phyloP scores from a whole-genome alignment of 2,888 invertebrate species.

The Limnephilus rhombicus region DNA sequence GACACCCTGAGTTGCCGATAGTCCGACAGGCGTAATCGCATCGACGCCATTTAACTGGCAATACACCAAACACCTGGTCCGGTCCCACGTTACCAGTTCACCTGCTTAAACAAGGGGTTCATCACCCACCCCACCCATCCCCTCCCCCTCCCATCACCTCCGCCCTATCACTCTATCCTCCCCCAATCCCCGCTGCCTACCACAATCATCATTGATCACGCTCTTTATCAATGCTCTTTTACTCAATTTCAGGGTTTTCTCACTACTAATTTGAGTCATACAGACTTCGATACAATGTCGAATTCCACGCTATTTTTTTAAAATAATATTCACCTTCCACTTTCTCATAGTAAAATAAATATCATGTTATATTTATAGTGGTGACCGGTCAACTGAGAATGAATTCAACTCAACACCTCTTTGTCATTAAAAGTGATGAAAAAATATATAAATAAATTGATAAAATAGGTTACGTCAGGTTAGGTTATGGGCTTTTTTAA shows the following conservation, averaged over 20 bases:
- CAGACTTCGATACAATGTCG: no score
- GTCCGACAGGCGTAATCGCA: constrained; percentile 32
- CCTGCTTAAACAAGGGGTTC: constrained; percentile 52
- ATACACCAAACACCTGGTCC: constrained; percentile 42
- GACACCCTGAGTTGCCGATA: constrained; percentile 36
- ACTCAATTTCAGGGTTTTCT: no score
- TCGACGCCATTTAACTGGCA: constrained; percentile 43
- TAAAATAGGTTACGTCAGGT: no score
- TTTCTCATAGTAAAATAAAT: no score
- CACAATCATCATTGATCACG: constrained; percentile 4
- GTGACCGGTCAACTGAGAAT: no score
- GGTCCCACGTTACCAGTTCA: constrained; percentile 42
- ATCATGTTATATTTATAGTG: no score
- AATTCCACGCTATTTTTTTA: no score
- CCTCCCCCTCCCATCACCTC: not conserved
- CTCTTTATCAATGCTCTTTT: not conserved
- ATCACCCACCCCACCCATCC: not conserved
- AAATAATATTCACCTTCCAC: no score
- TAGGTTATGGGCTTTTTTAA: no score
- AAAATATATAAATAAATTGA: no score
- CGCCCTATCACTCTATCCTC: not conserved
- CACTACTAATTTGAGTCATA: not conserved
- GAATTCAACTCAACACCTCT: no score
- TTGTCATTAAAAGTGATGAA: no score
- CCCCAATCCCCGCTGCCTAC: not conserved